A percentile compares a stretch with the other conserved stretches of the same genome.
Evolutionary conservation across 2,888 invertebrate species (phyloP).

Genomic region (Orthonychiurus folsomi): DNA sequence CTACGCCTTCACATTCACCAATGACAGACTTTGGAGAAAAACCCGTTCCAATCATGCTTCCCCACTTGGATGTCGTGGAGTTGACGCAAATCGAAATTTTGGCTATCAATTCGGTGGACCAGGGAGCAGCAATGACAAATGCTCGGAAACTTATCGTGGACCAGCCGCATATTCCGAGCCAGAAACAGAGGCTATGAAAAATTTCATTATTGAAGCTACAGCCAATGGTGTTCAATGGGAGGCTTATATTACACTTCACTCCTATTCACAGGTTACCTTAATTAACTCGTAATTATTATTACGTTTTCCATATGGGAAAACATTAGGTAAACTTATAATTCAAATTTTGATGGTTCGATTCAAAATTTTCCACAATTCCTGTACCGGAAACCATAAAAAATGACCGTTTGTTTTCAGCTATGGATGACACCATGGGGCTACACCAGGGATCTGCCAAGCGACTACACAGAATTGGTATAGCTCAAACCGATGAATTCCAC

Average conservation of each 20-base stretch:
- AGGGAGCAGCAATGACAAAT: conserved; percentile 61
- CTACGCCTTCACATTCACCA: conserved; percentile 50
- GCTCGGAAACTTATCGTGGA: conserved; percentile 66
- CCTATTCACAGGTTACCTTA: conserved; percentile 45
- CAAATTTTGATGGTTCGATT: background rate
- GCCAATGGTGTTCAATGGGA: conserved; percentile 36
- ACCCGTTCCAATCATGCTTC: conserved; percentile 49
- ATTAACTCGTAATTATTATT: background rate
- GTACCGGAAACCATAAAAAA: too few species aligned
- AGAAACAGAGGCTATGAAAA: conserved; percentile 43
- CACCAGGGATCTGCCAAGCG: conserved; percentile 37
- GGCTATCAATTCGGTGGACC: conserved; percentile 57
- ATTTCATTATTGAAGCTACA: conserved; percentile 40
- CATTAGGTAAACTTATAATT: background rate
- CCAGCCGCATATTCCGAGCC: conserved; percentile 46
- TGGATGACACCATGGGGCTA: conserved; percentile 43
- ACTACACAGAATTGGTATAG: conserved; percentile 41
- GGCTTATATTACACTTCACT: conserved; percentile 45
- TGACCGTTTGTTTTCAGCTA: conserved; percentile 23
- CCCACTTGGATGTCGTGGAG: conserved; percentile 52
- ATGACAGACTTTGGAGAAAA: conserved; percentile 58
- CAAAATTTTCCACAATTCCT: too few species aligned
- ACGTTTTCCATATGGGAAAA: background rate
- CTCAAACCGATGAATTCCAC: conserved; percentile 3
- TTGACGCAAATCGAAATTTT: conserved; percentile 69